phyloP scores from a whole-genome alignment of 2,113 vertebrate species.

The Dicerorhinus sumatrensis region DNA sequence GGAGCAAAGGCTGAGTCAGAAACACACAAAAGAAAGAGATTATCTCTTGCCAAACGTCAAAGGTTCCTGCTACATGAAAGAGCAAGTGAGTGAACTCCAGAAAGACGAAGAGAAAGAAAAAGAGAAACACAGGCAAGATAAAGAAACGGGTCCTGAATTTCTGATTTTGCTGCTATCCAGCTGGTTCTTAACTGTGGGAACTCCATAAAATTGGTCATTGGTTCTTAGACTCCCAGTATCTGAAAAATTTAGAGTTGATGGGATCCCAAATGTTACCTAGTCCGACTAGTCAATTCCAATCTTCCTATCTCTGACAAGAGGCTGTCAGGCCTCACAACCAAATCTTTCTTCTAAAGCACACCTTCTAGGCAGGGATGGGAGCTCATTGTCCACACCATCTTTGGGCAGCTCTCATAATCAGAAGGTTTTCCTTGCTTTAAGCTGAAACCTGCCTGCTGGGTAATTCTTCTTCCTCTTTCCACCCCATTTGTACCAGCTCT shows the following conservation, averaged over 20 bases:
- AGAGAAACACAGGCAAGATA: neutral
- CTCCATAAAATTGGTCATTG: neutral
- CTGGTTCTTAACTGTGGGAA: neutral
- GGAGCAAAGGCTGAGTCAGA: conserved; percentile 75
- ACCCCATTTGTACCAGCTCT: neutral
- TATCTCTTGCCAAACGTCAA: conserved; percentile 73
- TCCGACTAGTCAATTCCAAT: neutral
- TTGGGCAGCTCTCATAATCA: neutral
- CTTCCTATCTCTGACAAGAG: neutral
- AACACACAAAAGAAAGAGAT: conserved; percentile 63
- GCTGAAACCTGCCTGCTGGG: neutral
- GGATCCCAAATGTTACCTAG: neutral
- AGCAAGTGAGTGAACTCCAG: neutral
- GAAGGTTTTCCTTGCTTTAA: conserved; percentile 30
- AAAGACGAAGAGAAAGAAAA: neutral
- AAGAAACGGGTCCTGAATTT: neutral
- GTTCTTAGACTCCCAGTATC: conserved; percentile 34
- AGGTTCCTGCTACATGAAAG: conserved; percentile 46
- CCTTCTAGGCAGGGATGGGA: neutral
- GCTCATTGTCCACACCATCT: neutral
- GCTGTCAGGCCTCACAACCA: neutral
- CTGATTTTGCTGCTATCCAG: conserved; percentile 32
- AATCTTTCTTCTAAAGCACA: conserved; percentile 41
- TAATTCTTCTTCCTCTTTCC: neutral
- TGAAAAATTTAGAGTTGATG: neutral